Conservation (phyloP, 2,888 invertebrate species). For the Cosmia pyralina region DNA sequence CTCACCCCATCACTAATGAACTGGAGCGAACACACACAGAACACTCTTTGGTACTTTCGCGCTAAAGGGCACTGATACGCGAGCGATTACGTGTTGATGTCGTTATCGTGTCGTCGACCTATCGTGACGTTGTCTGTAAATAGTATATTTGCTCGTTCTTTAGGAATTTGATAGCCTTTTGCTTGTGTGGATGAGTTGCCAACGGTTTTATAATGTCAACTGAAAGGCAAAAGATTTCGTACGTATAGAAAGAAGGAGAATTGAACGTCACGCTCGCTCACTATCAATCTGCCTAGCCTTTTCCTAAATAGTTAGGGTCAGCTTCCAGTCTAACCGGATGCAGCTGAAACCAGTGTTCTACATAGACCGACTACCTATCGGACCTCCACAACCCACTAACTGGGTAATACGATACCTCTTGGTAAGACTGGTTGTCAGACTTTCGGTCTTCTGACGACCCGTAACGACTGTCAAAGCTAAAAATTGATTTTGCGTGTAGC, state of each 20-base stretch:
- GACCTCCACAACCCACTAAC: too few species aligned
- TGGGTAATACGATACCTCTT: too few species aligned
- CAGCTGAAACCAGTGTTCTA: too few species aligned
- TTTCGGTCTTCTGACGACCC: too few species aligned
- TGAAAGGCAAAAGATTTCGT: background rate
- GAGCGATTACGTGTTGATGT: conserved; percentile 54
- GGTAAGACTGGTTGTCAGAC: too few species aligned
- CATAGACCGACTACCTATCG: too few species aligned
- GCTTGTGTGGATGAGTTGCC: background rate
- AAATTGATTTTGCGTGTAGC: too few species aligned
- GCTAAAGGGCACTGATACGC: conserved; percentile 61
- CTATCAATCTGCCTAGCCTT: background rate
- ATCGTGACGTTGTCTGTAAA: conserved; percentile 34
- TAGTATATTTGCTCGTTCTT: conserved; percentile 18
- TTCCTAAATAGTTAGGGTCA: too few species aligned
- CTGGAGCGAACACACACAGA: conserved; percentile 62
- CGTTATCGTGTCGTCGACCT: conserved; percentile 45
- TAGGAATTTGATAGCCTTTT: conserved; percentile 5
- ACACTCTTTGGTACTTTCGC: conserved; percentile 64
- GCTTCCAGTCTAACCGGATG: too few species aligned
- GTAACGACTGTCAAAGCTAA: too few species aligned
- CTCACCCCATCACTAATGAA: conserved; percentile 57
- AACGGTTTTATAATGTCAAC: background rate
- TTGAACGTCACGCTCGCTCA: background rate
- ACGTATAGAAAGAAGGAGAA: background rate